phyloP scores from a whole-genome alignment of 1,140 invertebrate species.

The Zaprionus africanus region DNA sequence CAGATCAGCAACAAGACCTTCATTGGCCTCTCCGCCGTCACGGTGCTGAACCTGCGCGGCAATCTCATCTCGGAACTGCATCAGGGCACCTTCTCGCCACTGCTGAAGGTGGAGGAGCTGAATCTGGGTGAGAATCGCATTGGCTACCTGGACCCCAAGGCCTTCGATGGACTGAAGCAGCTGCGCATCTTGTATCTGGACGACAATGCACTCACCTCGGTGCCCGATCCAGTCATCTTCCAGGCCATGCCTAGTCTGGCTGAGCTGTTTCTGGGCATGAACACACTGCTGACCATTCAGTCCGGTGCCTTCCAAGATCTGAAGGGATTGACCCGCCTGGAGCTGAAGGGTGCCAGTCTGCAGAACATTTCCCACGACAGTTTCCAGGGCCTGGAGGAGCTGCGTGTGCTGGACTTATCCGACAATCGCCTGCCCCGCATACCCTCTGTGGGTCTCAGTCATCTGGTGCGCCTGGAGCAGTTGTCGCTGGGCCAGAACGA shows the following conservation, averaged over 20 bases:
- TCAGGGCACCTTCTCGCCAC: slow-evolving; percentile 89
- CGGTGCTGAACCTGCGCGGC: slow-evolving; percentile 91
- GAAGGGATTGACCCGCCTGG: slow-evolving; percentile 89
- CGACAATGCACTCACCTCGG: slow-evolving; percentile 91
- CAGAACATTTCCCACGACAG: slow-evolving; percentile 90
- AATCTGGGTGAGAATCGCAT: slow-evolving; percentile 95
- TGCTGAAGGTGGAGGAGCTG: slow-evolving; percentile 92
- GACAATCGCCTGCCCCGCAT: slow-evolving; percentile 91
- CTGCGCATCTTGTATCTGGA: slow-evolving; percentile 92
- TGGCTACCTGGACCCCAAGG: slow-evolving; percentile 90
- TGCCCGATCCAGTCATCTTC: slow-evolving; percentile 88
- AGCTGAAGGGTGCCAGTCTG: slow-evolving; percentile 91
- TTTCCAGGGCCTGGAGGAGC: slow-evolving; percentile 90
- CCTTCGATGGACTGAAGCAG: slow-evolving; percentile 91
- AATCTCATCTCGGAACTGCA: slow-evolving; percentile 93
- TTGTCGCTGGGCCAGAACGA: slow-evolving; percentile 93
- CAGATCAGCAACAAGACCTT: slow-evolving; percentile 92
- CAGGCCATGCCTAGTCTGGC: slow-evolving; percentile 90
- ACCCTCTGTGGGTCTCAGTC: slow-evolving; percentile 90
- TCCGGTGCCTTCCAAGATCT: slow-evolving; percentile 91
- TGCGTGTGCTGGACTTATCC: slow-evolving; percentile 90
- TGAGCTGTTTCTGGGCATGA: slow-evolving; percentile 93
- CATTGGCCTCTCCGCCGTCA: slow-evolving; percentile 90
- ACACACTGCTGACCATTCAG: slow-evolving; percentile 89
- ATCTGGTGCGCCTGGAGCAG: slow-evolving; percentile 90